Percentiles rank a stretch among this genome's conserved stretches.
Conservation (phyloP, 2,888 invertebrate species). For the Lacanobia wlatinum region DNA sequence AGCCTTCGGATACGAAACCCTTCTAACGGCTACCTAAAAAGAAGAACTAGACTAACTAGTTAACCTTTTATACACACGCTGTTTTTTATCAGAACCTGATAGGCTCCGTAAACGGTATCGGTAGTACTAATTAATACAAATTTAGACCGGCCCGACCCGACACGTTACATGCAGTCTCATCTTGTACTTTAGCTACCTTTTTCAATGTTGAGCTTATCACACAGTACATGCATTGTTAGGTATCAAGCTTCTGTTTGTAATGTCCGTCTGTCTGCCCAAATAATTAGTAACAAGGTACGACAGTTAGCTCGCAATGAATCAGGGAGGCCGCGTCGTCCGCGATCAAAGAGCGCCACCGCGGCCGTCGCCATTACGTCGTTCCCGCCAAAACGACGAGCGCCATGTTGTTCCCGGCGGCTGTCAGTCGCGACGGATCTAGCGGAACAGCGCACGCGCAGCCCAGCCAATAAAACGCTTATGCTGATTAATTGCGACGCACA, state of each 20-base stretch:
- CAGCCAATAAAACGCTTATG: constrained; percentile 85
- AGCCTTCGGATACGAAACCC: neutral
- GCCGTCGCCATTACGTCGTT: constrained; percentile 73
- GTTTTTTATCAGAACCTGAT: neutral
- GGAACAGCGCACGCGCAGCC: constrained; percentile 75
- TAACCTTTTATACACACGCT: neutral
- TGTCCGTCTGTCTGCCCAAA: constrained; percentile 55
- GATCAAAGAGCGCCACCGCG: constrained; percentile 77
- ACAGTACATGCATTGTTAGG: constrained; percentile 1
- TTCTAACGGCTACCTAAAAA: too few species aligned
- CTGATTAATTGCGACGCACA: constrained; percentile 83
- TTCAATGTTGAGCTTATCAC: neutral
- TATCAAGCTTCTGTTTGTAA: constrained; percentile 9
- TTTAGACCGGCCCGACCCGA: too few species aligned
- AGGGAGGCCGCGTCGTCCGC: constrained; percentile 46
- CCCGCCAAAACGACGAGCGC: constrained; percentile 61
- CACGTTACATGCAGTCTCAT: neutral
- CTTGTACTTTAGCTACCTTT: neutral
- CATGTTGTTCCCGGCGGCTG: constrained; percentile 70
- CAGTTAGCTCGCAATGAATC: constrained; percentile 61
- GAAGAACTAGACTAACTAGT: too few species aligned
- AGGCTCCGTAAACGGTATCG: too few species aligned
- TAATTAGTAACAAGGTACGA: constrained; percentile 54
- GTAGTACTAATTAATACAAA: too few species aligned
- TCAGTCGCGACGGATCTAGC: constrained; percentile 80